Conservation (phyloP, 2,888 invertebrate species). For the Sthenelais limicola region DNA sequence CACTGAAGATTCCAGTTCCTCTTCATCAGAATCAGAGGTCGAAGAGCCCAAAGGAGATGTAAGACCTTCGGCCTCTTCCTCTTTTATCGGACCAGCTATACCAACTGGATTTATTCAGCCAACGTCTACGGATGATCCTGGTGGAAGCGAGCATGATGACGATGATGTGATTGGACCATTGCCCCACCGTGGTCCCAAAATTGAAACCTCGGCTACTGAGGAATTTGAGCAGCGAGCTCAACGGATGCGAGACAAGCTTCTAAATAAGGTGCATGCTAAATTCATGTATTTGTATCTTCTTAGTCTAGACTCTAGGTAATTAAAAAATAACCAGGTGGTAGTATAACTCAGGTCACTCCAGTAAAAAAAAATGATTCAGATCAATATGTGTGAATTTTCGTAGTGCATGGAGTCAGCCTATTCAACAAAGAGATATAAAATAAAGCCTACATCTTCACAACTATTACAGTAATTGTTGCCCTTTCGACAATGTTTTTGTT, state of each 20-base stretch:
- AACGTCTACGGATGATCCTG: background rate
- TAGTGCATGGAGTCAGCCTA: too few relatives aligned
- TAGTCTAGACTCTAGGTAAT: background rate
- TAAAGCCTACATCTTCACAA: too few relatives aligned
- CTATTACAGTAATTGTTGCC: too few relatives aligned
- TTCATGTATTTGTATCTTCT: background rate
- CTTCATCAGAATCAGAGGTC: background rate
- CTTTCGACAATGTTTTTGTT: too few relatives aligned
- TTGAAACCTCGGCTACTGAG: slow-evolving; percentile 26
- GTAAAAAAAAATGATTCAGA: too few relatives aligned
- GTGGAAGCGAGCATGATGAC: background rate
- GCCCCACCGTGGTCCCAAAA: slow-evolving; percentile 5
- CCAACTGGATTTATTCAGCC: background rate
- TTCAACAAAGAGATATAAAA: too few relatives aligned
- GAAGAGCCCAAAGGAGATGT: background rate
- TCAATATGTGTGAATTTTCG: too few relatives aligned
- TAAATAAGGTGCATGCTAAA: slow-evolving; percentile 28
- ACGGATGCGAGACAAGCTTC: slow-evolving; percentile 30
- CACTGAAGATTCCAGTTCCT: slow-evolving; percentile 25
- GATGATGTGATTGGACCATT: slow-evolving; percentile 27
- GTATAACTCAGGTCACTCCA: too few relatives aligned
- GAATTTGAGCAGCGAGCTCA: slow-evolving; percentile 30
- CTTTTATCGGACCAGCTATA: background rate
- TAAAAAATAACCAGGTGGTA: background rate
- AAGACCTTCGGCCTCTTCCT: background rate